Evolutionary conservation across 1,140 invertebrate genomes (phyloP), one percentile per base, ranked within the genome.

Genomic region (Yoshiicerus persimilis): DNA sequence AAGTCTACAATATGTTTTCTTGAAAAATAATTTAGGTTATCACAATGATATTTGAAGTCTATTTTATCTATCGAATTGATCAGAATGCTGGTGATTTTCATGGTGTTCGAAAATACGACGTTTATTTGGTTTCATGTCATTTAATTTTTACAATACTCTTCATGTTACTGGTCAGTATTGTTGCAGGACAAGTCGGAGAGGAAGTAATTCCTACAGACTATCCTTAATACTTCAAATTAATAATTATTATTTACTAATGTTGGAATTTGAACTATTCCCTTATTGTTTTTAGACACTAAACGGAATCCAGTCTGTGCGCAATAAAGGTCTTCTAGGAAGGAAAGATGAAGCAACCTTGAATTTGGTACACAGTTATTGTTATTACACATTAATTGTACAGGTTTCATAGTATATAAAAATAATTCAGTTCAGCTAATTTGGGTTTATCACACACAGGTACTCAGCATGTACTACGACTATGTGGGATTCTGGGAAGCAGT

Each of bases 381-480:
- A 87, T 84, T 25, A 70, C n/a, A n/a, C n/a, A n/a, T n/a, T n/a
- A n/a, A n/a, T n/a, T n/a, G n/a, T n/a, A n/a, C n/a, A n/a, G n/a
- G n/a, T n/a, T n/a, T n/a, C n/a, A n/a, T n/a, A n/a, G n/a, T n/a
- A n/a, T n/a, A n/a, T n/a, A n/a, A n/a, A n/a, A n/a, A n/a, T n/a
- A n/a, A n/a, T n/a, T 25, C 5, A 70, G 75, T 47, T 25, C 39
- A n/a, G n/a, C 41, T 25, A n/a, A 27, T 70, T 47, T n/a, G 10
- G 2, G 64, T 85, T 36, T 70, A 10, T 86, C 25, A 2, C 34
- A 77, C 77, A 8, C 20, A 88, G 66, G 83, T 75, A 5, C 34
- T 88, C 4, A 88, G 87, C n/a, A 39, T 88, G 84, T 88, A 88
- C 20, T 85, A 85, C 23, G 86, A 84, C 27, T 88, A 88, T 38